These are phyloP conservation scores for Fabriciana adippe DNA, from an alignment of 2,888 invertebrate species.

Conservation along the genomic window DNA sequence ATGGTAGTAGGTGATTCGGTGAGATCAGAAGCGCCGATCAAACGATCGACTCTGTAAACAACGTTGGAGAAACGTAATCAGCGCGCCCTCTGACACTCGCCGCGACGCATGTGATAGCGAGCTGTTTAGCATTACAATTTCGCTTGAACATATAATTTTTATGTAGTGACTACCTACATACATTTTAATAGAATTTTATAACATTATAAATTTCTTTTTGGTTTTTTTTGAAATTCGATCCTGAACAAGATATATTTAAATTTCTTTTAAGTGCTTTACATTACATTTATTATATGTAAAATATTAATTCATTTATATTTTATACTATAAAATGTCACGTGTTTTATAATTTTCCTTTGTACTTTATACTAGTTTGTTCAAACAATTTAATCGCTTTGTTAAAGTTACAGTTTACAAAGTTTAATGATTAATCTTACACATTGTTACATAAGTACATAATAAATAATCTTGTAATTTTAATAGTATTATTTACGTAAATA, in stretches of 20 bases:
- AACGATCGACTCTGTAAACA: slow-evolving; percentile 61
- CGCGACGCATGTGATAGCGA: slow-evolving; percentile 50
- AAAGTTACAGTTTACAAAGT: too few species aligned
- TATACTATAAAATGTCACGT: too few species aligned
- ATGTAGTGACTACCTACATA: neutral
- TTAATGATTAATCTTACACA: neutral
- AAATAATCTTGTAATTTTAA: neutral
- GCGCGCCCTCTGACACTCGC: slow-evolving; percentile 69
- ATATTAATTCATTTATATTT: too few species aligned
- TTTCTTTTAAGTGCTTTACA: too few species aligned
- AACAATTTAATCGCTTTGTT: too few species aligned
- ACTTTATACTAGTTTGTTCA: too few species aligned
- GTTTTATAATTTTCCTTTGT: too few species aligned
- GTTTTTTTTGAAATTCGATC: too few species aligned
- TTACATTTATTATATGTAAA: too few species aligned
- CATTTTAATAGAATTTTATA: neutral
- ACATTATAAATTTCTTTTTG: neutral
- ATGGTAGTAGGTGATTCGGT: slow-evolving; percentile 54
- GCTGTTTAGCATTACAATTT: slow-evolving; percentile 24
- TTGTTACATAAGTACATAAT: neutral
- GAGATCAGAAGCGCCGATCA: slow-evolving; percentile 64
- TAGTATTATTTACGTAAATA: neutral
- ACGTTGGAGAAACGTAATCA: slow-evolving; percentile 59
- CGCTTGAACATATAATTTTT: neutral
- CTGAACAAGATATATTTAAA: too few species aligned